Percentiles rank a stretch among this genome's conserved stretches.
Conservation (phyloP, 2,113 vertebrate species). For the Plectropomus leopardus region DNA sequence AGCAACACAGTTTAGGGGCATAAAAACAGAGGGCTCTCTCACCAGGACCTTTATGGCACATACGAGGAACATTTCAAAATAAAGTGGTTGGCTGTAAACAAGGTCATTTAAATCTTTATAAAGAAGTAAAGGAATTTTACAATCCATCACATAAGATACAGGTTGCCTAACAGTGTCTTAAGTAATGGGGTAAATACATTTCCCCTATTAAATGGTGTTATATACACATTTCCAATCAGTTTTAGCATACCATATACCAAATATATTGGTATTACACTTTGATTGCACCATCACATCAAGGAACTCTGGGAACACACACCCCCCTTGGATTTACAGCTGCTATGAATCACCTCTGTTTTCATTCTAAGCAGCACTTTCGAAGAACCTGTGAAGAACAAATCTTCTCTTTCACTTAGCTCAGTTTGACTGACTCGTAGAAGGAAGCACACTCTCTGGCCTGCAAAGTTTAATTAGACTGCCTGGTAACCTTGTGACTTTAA, state of each 20-base stretch:
- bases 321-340: constrained; percentile 3
- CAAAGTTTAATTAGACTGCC: constrained; percentile 62
- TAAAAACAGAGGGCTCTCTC: too few species aligned
- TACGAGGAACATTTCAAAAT: too few species aligned
- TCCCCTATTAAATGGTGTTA: too few species aligned
- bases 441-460: constrained; percentile 35
- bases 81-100: too few species aligned
- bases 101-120: too few species aligned
- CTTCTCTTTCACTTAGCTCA: constrained; percentile 22
- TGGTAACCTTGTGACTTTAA: constrained; percentile 52
- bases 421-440: constrained; percentile 36
- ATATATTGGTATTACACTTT: not conserved
- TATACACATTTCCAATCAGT: not conserved
- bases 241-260: not conserved
- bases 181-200: too few species aligned
- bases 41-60: too few species aligned
- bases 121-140: too few species aligned
- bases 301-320: not conserved
- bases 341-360: constrained; percentile 31
- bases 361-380: constrained; percentile 5
- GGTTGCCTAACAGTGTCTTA: too few species aligned
- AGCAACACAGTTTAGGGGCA: too few species aligned
- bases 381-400: constrained; percentile 22
- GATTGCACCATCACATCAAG: not conserved
- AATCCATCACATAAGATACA: too few species aligned